A percentile compares a stretch with the other conserved stretches of the same genome.
phyloP scores from a whole-genome alignment of 2,888 invertebrate genomes.

The Ametastegia equiseti region DNA sequence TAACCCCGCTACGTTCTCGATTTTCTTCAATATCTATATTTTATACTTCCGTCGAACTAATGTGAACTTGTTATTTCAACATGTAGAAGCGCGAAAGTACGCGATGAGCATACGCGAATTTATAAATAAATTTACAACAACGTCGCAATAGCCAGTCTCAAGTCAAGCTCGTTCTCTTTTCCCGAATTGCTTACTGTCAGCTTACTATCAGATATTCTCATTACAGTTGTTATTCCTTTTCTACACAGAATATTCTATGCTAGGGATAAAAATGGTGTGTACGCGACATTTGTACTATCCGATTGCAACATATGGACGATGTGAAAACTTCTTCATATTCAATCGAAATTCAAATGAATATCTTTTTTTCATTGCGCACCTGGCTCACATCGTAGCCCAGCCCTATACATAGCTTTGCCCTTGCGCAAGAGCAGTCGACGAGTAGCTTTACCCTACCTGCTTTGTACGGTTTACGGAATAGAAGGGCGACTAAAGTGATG shows the following conservation, averaged over 20 bases:
- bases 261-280: neutral
- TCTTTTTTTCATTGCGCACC: neutral
- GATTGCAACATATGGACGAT: neutral
- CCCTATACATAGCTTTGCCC: conserved; percentile 8
- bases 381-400: neutral
- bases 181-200: neutral
- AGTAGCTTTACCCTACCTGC: conserved; percentile 19
- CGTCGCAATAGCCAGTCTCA: neutral
- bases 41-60: neutral
- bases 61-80: too few species aligned
- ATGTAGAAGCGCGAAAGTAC: neutral
- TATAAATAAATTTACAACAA: neutral
- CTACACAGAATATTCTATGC: neutral
- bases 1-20: neutral
- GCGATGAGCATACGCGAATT: neutral
- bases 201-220: neutral
- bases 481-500: conserved; percentile 13
- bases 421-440: conserved; percentile 38
- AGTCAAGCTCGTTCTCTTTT: neutral
- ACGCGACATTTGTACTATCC: neutral
- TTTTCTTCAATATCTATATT: neutral
- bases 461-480: conserved; percentile 27
- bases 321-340: neutral
- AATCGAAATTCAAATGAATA: neutral
- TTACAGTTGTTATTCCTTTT: neutral